Evolutionary conservation across 1,140 invertebrate species (phyloP), one percentile per base, ranked within the genome.

Genomic region (Ephestia elutella): DNA sequence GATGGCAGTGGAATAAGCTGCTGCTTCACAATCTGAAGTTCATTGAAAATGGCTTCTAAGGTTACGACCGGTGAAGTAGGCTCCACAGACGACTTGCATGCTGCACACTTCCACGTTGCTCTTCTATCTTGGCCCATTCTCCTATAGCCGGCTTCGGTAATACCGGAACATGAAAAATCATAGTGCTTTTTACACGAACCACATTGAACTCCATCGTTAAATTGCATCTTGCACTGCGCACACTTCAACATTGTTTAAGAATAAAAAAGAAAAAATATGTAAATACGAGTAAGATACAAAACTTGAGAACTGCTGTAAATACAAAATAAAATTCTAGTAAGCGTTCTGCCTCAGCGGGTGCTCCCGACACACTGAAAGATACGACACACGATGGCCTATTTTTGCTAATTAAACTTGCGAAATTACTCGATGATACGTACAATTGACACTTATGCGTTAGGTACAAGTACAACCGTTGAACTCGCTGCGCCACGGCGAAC

Each of bases 61-160:
- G 56, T 28, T 32, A 32, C 44, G 8, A 28, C 15, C 0, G 1
- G 2, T 3, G 8, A 2, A 18, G 8, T 7, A 18, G 7, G 10
- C 5, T 1, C 15, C 9, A 25, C 35, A 2, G 56, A 50, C 5
- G 30, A 2, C 38, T 10, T n/a, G 30, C 64, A 66, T 0, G 19
- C 30, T 4, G 54, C 3, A 25, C 60, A 66, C 32, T 49, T 66
- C 57, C 65, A 66, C 1, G 28, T 21, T 0, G 53, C 54, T 25
- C 57, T 66, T 3, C 65, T 49, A 9, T 66, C 65, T 49, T 30
- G 7, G 1, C 65, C 60, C 18, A 62, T 19, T 17, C 54, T 66
- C 15, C 54, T 59, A 21, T 55, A 63, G 9, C 60, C 65, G 18
- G 19, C 0, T 56, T 66, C 64, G 7, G 57, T 44, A 5, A 66